Conservation (phyloP, 2,888 invertebrate genomes). For the Drosophila nr. perissopoda region DNA sequence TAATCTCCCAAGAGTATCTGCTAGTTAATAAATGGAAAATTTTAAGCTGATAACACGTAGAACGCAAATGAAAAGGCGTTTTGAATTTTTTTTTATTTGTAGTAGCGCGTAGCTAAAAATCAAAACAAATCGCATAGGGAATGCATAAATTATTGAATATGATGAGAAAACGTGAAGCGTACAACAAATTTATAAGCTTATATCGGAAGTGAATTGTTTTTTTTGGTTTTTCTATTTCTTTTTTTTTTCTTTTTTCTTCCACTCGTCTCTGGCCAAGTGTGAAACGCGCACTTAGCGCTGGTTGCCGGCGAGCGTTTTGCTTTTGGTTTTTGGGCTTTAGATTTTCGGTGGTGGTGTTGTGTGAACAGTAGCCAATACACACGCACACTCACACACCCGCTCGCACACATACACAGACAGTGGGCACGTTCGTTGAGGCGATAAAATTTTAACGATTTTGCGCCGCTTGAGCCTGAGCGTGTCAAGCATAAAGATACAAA, state of each 20-base stretch:
- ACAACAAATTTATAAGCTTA: slow-evolving; percentile 20
- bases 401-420: slow-evolving; percentile 11
- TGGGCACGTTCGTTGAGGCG: slow-evolving; percentile 63
- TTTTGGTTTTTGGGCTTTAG: slow-evolving; percentile 38
- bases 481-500: slow-evolving; percentile 79
- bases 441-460: slow-evolving; percentile 81
- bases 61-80: slow-evolving; percentile 15
- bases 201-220: slow-evolving; percentile 48
- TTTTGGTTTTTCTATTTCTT: background rate
- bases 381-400: slow-evolving; percentile 23
- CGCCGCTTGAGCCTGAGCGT: slow-evolving; percentile 75
- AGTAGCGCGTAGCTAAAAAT: slow-evolving; percentile 30
- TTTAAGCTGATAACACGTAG: slow-evolving; percentile 20
- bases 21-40: background rate
- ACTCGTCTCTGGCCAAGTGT: slow-evolving; percentile 45
- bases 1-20: slow-evolving; percentile 20
- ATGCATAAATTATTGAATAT: slow-evolving; percentile 59
- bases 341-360: slow-evolving; percentile 48
- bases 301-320: slow-evolving; percentile 43
- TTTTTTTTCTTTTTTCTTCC: background rate
- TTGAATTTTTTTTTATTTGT: background rate
- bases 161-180: slow-evolving; percentile 34
- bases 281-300: slow-evolving; percentile 58
- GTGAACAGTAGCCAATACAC: slow-evolving; percentile 51
- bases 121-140: slow-evolving; percentile 49